Conservation (phyloP, 2,113 vertebrate genomes). For the Typhlomys cinereus region DNA sequence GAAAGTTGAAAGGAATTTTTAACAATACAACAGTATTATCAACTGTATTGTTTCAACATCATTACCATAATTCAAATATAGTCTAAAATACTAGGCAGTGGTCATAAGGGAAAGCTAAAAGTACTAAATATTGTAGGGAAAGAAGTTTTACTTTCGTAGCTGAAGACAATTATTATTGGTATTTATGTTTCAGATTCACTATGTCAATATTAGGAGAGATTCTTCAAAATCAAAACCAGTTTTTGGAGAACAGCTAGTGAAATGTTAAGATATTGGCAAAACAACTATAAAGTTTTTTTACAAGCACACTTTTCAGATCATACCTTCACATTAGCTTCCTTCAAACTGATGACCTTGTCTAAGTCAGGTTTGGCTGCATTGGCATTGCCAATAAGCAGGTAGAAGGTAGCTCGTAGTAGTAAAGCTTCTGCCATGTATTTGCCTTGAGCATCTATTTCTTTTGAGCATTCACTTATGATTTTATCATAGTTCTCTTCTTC, state of each 20-base stretch:
- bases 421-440: conserved; percentile 95
- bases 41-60: background rate
- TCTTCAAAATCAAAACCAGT: conserved; percentile 11
- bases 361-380: conserved; percentile 95
- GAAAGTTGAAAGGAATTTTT: conserved; percentile 49
- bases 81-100: background rate
- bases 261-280: background rate
- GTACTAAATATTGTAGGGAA: background rate
- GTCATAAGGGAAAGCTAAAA: background rate
- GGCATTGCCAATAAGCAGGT: conserved; percentile 97
- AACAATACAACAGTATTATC: background rate
- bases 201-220: background rate
- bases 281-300: background rate
- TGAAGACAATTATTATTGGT: background rate
- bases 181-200: conserved; percentile 21
- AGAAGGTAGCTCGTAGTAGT: conserved; percentile 97
- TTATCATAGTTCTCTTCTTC: conserved; percentile 99
- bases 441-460: conserved; percentile 95
- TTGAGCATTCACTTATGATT: conserved; percentile 99
- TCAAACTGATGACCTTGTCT: conserved; percentile 96
- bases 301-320: background rate
- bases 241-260: background rate
- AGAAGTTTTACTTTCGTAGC: background rate
- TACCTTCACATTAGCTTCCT: conserved; percentile 97
- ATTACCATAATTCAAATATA: background rate